Conservation (phyloP, 2,797 vertebrate species). For the Pipistrellus kuhlii region DNA sequence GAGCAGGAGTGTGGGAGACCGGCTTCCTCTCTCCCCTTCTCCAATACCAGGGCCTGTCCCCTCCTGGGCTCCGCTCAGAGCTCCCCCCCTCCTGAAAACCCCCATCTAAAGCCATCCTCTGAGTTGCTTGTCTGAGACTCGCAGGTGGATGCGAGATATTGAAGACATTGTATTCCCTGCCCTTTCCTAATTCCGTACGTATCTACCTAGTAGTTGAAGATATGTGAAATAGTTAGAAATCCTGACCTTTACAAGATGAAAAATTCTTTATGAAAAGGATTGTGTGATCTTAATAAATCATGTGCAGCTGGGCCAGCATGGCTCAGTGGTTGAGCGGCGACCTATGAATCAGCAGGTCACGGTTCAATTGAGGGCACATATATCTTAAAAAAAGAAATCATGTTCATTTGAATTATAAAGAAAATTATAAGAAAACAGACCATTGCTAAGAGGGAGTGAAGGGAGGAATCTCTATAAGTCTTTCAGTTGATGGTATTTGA, state of each 20-base stretch:
- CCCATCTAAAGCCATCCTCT: neutral
- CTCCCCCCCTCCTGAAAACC: neutral
- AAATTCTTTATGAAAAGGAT: neutral
- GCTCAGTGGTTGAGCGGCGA: too few species aligned
- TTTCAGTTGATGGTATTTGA: neutral
- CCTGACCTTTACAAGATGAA: neutral
- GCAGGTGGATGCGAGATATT: neutral
- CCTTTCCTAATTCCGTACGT: neutral
- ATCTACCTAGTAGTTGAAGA: neutral
- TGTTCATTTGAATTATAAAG: neutral
- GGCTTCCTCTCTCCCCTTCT: neutral
- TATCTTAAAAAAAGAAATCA: neutral
- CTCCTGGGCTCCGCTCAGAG: neutral
- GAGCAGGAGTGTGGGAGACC: neutral
- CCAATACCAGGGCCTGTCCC: neutral
- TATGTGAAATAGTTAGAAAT: neutral
- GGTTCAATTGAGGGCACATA: too few species aligned
- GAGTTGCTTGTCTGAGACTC: neutral
- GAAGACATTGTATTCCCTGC: neutral
- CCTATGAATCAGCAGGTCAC: too few species aligned
- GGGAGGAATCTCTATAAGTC: neutral
- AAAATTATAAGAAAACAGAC: neutral
- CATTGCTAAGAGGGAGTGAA: neutral
- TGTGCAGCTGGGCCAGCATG: neutral
- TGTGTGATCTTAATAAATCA: neutral